Base-by-base conservation (phyloP, 2,797 vertebrate genomes). In the Decapterus maruadsi region DNA sequence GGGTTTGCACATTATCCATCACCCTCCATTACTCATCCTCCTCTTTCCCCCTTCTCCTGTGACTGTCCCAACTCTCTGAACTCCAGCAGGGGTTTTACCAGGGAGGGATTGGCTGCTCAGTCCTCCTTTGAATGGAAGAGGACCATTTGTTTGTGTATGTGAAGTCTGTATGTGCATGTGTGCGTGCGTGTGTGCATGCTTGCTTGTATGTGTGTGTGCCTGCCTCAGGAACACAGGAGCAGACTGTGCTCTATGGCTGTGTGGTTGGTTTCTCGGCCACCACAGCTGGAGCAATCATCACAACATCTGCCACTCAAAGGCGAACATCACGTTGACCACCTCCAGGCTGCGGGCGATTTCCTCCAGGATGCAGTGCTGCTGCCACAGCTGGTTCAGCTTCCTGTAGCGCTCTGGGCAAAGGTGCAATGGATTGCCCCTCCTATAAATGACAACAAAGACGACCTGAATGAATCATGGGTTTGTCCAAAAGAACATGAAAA, bases 281-380 rank as follows among this genome's bases (percentile, higher is more conserved):
- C 51, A 26, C 73, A 72, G 51, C 55, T 75, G 71, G 59, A 74
- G 56, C 64, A 31, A 36, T 81, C 83, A 84, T 98, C 95, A 99
- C 79, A 99, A 95, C 93, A 97, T 95, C 83, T 99, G 97, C 98
- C 98, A 99, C 88, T 98, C 98, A 78, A 98, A 97, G 91, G 97
- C 96, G 77, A 98, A 98, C 95, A 98, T 91, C 81, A 98, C 93
- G 69, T 97, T 98, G 90, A 96, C 97, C 0, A 96, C 96, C 94
- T 99, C 98, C 80, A 98, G 96, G 91, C 96, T 98, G 68, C 97
- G 97, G 69, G 97, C 97, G 22, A 99, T 99, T 91, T 99, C 97
- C 87, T 99, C 98, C 91, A 99, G 94, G 87, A 99, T 97, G 92
- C 98, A 98, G 90, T 99, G 98, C 43, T 99, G 97, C 87, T 96